Percentiles rank a stretch among this genome's conserved stretches.
These are phyloP conservation scores for Nannobrachium achirus DNA, from an alignment of 2,113 vertebrate species.

Conservation along the genomic window DNA sequence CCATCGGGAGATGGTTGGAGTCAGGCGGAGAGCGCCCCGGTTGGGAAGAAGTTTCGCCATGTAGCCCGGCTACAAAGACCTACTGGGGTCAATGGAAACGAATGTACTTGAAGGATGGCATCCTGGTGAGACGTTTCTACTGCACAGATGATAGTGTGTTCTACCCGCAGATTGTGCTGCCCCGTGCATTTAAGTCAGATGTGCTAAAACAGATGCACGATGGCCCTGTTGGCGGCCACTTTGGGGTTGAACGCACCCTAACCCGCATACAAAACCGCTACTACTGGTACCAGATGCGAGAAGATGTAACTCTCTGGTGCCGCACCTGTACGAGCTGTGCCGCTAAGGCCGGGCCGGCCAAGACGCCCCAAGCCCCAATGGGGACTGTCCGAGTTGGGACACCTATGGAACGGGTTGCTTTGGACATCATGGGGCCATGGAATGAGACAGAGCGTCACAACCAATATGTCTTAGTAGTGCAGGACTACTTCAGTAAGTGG, in stretches of 20 bases:
- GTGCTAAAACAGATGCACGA: slow-evolving; percentile 23
- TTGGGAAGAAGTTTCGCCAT: slow-evolving; percentile 10
- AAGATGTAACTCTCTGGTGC: slow-evolving; percentile 24
- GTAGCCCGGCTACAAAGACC: slow-evolving; percentile 7
- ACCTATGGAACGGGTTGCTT: slow-evolving; percentile 24
- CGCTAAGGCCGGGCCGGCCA: slow-evolving; percentile 10
- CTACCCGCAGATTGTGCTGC: slow-evolving; percentile 19
- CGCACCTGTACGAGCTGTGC: slow-evolving; percentile 22
- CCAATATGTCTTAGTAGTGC: slow-evolving; percentile 21
- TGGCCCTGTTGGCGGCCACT: slow-evolving; percentile 7
- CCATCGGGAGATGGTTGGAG: slow-evolving; percentile 24
- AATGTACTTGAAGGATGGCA: slow-evolving; percentile 1
- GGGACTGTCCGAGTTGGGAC: slow-evolving; percentile 15
- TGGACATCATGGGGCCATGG: slow-evolving; percentile 41
- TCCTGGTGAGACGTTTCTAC: slow-evolving; percentile 7
- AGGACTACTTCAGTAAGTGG: slow-evolving; percentile 51
- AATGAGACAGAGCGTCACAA: slow-evolving; percentile 23
- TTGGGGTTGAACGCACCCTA: slow-evolving; percentile 5
- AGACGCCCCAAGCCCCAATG: slow-evolving; percentile 13
- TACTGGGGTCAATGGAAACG: slow-evolving; percentile 16
- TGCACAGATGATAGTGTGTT: background rate
- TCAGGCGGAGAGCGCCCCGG: background rate
- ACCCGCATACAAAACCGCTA: slow-evolving; percentile 6
- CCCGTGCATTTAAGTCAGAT: background rate
- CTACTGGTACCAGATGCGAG: slow-evolving; percentile 20